phyloP scores from a whole-genome alignment of 2,797 vertebrate genomes.

The Lepilemur septentrionalis region DNA sequence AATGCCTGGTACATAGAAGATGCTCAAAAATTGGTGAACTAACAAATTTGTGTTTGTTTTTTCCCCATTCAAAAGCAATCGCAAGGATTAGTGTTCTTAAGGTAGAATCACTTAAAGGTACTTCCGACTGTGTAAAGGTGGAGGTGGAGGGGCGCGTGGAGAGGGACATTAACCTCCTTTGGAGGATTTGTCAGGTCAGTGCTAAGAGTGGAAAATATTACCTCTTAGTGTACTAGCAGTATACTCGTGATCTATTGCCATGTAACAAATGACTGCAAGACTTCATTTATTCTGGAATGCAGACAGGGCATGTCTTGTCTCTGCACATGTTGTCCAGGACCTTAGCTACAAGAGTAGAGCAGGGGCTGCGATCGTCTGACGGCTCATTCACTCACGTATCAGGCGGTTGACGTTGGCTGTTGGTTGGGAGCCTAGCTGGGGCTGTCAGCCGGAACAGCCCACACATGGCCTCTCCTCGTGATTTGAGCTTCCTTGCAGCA shows the following conservation, averaged over 20 bases:
- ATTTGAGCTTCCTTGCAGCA: not conserved
- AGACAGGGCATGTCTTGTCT: not conserved
- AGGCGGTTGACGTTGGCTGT: not conserved
- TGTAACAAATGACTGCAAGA: not conserved
- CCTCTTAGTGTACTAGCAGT: not conserved
- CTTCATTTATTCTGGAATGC: not conserved
- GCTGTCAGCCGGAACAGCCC: not conserved
- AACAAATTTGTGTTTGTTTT: slow-evolving; percentile 6
- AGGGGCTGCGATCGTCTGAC: not conserved
- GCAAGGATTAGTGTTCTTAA: not conserved
- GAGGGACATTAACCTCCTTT: not conserved
- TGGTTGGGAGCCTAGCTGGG: not conserved
- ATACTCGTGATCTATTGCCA: not conserved
- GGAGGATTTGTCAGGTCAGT: not conserved
- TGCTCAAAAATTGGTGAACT: not conserved
- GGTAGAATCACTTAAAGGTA: not conserved
- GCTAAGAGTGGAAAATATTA: not conserved
- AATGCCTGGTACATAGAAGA: not conserved
- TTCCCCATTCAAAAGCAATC: not conserved
- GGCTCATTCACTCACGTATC: not conserved
- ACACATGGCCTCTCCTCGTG: not conserved
- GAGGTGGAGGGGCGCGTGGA: no score
- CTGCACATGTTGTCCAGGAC: not conserved
- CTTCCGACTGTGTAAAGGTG: not conserved
- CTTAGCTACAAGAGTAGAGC: not conserved